A percentile compares a stretch with the other conserved stretches of the same genome.
phyloP scores from a whole-genome alignment of 2,888 invertebrate genomes.

The Spilosoma lubricipeda region DNA sequence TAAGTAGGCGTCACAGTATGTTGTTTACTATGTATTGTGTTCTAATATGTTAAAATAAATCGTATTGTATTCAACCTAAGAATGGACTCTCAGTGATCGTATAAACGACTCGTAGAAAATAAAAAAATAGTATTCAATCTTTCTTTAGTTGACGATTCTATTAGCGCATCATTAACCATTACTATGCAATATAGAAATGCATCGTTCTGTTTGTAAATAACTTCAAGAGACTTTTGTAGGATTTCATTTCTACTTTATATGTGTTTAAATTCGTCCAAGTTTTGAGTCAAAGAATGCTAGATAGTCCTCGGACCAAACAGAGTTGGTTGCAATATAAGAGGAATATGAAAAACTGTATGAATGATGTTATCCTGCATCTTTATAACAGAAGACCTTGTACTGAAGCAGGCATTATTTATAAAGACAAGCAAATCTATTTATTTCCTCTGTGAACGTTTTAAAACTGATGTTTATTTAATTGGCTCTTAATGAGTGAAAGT shows the following conservation, averaged over 20 bases:
- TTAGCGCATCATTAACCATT: neutral
- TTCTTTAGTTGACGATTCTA: neutral
- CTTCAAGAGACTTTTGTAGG: neutral
- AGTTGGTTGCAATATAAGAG: no score
- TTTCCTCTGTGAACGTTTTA: neutral
- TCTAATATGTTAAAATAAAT: neutral
- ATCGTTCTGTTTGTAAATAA: neutral
- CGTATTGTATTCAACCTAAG: neutral
- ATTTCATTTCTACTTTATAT: no score
- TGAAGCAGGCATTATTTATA: no score
- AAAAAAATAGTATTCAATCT: neutral
- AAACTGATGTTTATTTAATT: neutral
- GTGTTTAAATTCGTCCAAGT: no score
- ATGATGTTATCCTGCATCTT: neutral
- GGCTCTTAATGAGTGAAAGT: neutral
- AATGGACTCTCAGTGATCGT: neutral
- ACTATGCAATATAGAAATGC: neutral
- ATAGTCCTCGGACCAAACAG: no score
- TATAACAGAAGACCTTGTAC: neutral
- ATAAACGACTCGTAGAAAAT: neutral
- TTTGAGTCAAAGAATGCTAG: no score
- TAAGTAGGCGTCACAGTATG: neutral
- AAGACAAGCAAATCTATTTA: neutral
- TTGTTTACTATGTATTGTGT: slow-evolving; percentile 4
- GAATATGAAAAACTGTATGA: neutral